Percentiles rank a stretch among this genome's conserved stretches.
These are phyloP conservation scores for Sylvicola cinctus DNA, from an alignment of 2,888 invertebrate genomes.

Conservation along the genomic window DNA sequence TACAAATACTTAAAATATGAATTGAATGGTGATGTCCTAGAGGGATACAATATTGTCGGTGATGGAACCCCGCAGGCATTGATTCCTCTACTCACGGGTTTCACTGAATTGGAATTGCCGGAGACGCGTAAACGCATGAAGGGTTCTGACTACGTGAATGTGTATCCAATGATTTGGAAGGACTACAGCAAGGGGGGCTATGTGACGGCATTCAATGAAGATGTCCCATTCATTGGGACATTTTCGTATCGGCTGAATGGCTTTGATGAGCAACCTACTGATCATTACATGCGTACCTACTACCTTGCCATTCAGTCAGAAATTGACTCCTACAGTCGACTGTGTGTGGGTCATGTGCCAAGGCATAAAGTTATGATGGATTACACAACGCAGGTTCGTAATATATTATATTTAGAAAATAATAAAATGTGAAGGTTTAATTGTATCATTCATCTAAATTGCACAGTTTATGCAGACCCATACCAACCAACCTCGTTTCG, in stretches of 20 bases:
- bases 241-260: conserved; percentile 82
- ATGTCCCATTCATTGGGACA: conserved; percentile 62
- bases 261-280: no score
- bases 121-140: conserved; percentile 53
- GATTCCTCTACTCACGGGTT: conserved; percentile 72
- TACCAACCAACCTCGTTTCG: conserved; percentile 49
- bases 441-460: neutral
- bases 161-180: conserved; percentile 75
- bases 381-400: conserved; percentile 37
- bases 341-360: conserved; percentile 51
- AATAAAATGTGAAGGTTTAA: neutral
- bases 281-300: conserved; percentile 75
- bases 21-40: conserved; percentile 38
- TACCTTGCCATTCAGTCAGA: conserved; percentile 43
- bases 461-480: conserved; percentile 40
- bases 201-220: conserved; percentile 70
- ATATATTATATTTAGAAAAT: conserved; percentile 18
- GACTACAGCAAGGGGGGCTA: conserved; percentile 48
- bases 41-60: conserved; percentile 69
- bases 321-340: conserved; percentile 31
- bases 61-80: conserved; percentile 75
- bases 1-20: conserved; percentile 43
- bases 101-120: conserved; percentile 67
- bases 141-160: conserved; percentile 44
- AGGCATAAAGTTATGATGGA: conserved; percentile 46